Conservation (phyloP, 2,888 invertebrate species). For the Plusia festucae region DNA sequence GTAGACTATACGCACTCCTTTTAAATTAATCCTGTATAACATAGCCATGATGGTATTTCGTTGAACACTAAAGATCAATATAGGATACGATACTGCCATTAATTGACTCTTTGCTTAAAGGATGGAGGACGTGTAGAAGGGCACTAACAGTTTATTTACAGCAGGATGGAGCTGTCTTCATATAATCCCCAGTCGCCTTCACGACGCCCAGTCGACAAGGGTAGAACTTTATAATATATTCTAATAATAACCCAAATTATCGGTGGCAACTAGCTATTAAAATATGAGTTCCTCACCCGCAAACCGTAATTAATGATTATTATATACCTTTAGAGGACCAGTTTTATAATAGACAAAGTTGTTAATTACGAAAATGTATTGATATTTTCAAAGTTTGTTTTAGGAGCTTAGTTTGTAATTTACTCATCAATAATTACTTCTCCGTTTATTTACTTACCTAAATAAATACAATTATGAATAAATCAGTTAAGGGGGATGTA, state of each 20-base stretch:
- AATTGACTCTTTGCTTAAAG: no score
- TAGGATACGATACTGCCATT: no score
- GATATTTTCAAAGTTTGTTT: neutral
- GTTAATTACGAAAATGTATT: neutral
- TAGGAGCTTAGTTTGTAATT: neutral
- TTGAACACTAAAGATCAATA: no score
- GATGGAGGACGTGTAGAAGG: no score
- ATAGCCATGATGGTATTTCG: no score
- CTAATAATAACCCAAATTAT: neutral
- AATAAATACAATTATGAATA: no score
- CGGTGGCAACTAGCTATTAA: neutral
- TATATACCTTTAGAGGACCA: neutral
- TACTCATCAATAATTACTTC: neutral
- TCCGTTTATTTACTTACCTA: neutral
- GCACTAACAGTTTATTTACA: no score
- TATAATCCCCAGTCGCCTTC: neutral
- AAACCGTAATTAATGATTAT: neutral
- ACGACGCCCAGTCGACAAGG: neutral
- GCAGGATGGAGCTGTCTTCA: neutral
- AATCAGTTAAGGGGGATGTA: no score
- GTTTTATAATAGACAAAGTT: neutral
- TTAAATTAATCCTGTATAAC: no score
- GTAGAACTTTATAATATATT: neutral
- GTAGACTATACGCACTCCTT: no score
- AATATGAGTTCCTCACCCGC: neutral